Base-by-base conservation (phyloP, 2,888 invertebrate species). In the Caenorhabditis wallacei region DNA sequence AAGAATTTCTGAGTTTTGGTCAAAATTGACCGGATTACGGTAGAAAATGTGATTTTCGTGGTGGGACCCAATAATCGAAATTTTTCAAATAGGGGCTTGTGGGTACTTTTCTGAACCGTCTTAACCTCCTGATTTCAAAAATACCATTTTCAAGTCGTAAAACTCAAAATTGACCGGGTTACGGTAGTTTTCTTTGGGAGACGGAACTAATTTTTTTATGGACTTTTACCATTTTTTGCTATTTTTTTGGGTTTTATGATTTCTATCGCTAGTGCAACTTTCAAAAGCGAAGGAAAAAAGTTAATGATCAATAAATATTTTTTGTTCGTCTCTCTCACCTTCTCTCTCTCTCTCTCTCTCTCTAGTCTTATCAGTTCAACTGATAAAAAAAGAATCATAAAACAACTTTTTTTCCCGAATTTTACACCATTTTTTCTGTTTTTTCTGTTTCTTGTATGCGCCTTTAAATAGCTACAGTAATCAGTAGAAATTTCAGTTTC, bases 351-450 rank as follows among this genome's bases (percentile, higher is more conserved):
- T 10, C 13, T 24, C 53, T 24, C 53, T 13, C 24, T 11, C 40
- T 13, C 35, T n/a, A 35, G 4, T 40, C 40, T 24, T 53, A 24
- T 53, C 53, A 53, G 24, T 24, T 18, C 43, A 8, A 53, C 53
- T 53, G 53, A 53, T 53, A 53, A 53, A 53, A 53, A 53, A 53
- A 57, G 57, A 57, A 30, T 26, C 56, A 30, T 56, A 26, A 26
- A 26, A 56, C n/a, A 35, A 30, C 2, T n/a, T 30, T 35, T 30
- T 57, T 57, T 5, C 18, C 18, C 7, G 8, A 7, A 3, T 35
- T 57, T 56, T 56, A 26, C 26, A 2, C 56, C 2, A 3, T 30
- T 57, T 57, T n/a, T 35, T 57, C 57, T 10, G 26, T 0, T 30
- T 57, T 57, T 57, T 37, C 37, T 2, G n/a, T 1, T n/a, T 5